These are phyloP conservation scores for Cyrtorhinus lividipennis DNA, from an alignment of 1,140 invertebrate species.

Conservation along the genomic window DNA sequence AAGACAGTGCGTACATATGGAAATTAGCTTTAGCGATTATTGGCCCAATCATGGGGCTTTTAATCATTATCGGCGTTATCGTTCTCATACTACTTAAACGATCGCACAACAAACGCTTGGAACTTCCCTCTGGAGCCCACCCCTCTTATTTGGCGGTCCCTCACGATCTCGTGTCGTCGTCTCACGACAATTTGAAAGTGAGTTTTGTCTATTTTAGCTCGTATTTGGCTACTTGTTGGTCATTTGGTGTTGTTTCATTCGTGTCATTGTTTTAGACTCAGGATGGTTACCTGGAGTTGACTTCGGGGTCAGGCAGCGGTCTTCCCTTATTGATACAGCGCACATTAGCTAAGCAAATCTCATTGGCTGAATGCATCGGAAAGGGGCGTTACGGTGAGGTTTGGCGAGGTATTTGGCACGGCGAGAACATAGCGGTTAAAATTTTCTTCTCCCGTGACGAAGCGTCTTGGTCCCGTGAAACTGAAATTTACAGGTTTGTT, in stretches of 20 bases:
- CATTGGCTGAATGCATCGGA: constrained; percentile 60
- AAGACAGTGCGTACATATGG: constrained; percentile 29
- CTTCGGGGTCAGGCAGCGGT: constrained; percentile 73
- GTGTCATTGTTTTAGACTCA: constrained; percentile 26
- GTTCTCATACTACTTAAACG: constrained; percentile 36
- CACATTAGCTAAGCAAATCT: constrained; percentile 62
- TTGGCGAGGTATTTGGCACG: constrained; percentile 72
- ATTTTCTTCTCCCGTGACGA: constrained; percentile 85
- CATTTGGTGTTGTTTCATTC: constrained; percentile 29
- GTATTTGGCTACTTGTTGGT: constrained; percentile 34
- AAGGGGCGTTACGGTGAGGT: constrained; percentile 78
- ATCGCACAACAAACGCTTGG: constrained; percentile 40
- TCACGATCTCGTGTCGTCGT: background rate
- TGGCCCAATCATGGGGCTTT: constrained; percentile 42
- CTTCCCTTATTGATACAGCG: constrained; percentile 62
- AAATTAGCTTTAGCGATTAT: constrained; percentile 45
- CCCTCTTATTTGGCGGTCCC: background rate
- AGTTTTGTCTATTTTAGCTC: no score
- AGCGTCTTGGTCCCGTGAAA: constrained; percentile 74
- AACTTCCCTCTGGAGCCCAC: background rate
- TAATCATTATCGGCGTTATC: constrained; percentile 36
- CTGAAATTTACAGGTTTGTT: constrained; percentile 67
- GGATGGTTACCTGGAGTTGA: constrained; percentile 43
- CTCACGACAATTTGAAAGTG: constrained; percentile 5
- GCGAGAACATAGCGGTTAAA: constrained; percentile 79